These are phyloP conservation scores for Drosophila subobscura DNA, from an alignment of 1,140 invertebrate genomes.

Conservation along the genomic window DNA sequence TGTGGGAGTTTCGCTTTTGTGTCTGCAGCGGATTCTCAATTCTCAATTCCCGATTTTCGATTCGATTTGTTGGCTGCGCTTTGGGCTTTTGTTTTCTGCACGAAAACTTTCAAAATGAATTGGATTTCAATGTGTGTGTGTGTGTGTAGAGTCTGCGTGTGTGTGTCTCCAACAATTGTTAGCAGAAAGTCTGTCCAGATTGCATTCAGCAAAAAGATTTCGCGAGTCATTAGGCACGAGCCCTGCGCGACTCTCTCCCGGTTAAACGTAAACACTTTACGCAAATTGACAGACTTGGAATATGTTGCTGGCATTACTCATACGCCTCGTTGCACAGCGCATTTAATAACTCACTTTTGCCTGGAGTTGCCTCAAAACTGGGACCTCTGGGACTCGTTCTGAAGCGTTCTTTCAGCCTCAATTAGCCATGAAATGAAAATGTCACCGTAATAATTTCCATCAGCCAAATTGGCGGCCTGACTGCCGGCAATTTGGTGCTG, in stretches of 20 bases:
- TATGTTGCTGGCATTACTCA: slow-evolving; percentile 26
- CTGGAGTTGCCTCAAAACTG: not conserved
- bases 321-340: slow-evolving; percentile 37
- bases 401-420: slow-evolving; percentile 42
- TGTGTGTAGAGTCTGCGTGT: too few species aligned
- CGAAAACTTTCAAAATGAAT: slow-evolving; percentile 38
- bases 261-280: not conserved
- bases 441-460: slow-evolving; percentile 74
- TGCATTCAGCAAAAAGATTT: not conserved
- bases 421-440: slow-evolving; percentile 75
- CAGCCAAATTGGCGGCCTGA: slow-evolving; percentile 60
- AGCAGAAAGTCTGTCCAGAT: too few species aligned
- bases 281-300: slow-evolving; percentile 2
- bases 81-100: slow-evolving; percentile 42
- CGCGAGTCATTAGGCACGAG: not conserved
- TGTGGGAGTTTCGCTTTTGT: slow-evolving; percentile 20
- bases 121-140: slow-evolving; percentile 13
- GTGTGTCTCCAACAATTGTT: too few species aligned
- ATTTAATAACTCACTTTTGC: slow-evolving; percentile 54
- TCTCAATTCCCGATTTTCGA: slow-evolving; percentile 76
- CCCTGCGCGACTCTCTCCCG: not conserved
- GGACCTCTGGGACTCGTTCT: not conserved
- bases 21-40: slow-evolving; percentile 62
- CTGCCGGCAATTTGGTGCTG: slow-evolving; percentile 60
- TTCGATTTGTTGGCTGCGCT: slow-evolving; percentile 71